Conservation (phyloP, 2,113 vertebrate genomes). For the Cebus imitator region DNA sequence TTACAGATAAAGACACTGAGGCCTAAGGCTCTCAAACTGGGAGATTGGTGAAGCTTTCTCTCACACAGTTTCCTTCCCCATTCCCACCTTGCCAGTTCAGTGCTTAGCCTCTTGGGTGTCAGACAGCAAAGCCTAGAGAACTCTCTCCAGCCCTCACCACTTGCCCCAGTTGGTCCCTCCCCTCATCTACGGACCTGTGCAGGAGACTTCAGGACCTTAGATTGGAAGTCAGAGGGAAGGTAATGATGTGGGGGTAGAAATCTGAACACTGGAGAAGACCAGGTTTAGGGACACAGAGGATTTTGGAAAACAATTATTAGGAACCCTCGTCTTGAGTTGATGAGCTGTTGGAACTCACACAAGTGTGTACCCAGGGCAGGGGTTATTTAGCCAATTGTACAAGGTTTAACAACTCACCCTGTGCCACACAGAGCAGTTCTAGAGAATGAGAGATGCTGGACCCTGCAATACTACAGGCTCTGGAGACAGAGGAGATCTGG, state of each 20-base stretch:
- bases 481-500: neutral
- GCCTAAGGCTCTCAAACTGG: neutral
- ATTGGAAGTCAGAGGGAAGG: neutral
- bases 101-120: neutral
- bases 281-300: neutral
- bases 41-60: neutral
- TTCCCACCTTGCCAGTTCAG: neutral
- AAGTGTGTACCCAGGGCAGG: neutral
- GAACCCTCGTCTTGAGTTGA: neutral
- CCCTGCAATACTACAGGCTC: rapidly evolving
- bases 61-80: neutral
- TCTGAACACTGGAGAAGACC: neutral
- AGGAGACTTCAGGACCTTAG: neutral
- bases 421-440: neutral
- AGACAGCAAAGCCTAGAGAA: neutral
- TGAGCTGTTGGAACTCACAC: neutral
- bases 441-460: neutral
- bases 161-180: neutral
- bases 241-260: neutral
- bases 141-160: neutral
- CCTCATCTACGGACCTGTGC: neutral
- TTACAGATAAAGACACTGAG: neutral
- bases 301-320: neutral
- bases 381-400: neutral
- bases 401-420: neutral